These are phyloP conservation scores for Sylvilagus floridanus DNA, from an alignment of 2,797 vertebrate genomes.

Conservation along the genomic window DNA sequence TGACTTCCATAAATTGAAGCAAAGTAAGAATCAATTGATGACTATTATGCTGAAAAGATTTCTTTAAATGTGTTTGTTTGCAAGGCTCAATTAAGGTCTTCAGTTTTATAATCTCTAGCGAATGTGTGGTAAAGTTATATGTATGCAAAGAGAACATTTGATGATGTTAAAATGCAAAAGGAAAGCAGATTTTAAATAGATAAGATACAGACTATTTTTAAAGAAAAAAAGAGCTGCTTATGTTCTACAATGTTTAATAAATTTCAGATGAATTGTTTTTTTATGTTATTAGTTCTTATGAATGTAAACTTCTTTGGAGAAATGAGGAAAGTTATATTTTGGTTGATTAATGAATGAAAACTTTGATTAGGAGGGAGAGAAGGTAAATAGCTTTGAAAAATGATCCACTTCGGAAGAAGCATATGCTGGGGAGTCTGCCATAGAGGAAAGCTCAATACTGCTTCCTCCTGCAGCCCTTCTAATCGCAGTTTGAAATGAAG, in stretches of 20 bases:
- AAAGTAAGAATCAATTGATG: constrained; percentile 92
- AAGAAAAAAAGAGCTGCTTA: constrained; percentile 42
- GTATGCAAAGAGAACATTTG: constrained; percentile 30
- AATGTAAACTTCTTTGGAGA: constrained; percentile 34
- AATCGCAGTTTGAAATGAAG: background rate
- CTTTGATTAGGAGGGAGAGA: constrained; percentile 6
- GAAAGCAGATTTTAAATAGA: constrained; percentile 41
- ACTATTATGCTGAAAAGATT: constrained; percentile 62
- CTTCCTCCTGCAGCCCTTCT: background rate
- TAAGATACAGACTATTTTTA: constrained; percentile 17
- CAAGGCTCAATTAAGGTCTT: constrained; percentile 25
- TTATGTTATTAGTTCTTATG: constrained; percentile 39
- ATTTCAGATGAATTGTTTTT: constrained; percentile 69
- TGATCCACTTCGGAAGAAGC: background rate
- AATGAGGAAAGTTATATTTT: constrained; percentile 39
- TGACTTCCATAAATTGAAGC: constrained; percentile 92
- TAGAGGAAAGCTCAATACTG: background rate
- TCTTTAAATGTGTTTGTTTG: constrained; percentile 64
- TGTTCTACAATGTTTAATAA: constrained; percentile 50
- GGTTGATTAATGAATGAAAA: constrained; percentile 20
- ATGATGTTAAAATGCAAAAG: constrained; percentile 53
- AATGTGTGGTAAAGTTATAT: constrained; percentile 7
- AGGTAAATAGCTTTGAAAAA: constrained; percentile 49
- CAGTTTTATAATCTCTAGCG: constrained; percentile 45
- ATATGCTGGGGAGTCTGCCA: background rate